A percentile compares a stretch with the other conserved stretches of the same genome.
These are phyloP conservation scores for Peromyscus californicus DNA, from an alignment of 2,113 vertebrate species.

Conservation along the genomic window DNA sequence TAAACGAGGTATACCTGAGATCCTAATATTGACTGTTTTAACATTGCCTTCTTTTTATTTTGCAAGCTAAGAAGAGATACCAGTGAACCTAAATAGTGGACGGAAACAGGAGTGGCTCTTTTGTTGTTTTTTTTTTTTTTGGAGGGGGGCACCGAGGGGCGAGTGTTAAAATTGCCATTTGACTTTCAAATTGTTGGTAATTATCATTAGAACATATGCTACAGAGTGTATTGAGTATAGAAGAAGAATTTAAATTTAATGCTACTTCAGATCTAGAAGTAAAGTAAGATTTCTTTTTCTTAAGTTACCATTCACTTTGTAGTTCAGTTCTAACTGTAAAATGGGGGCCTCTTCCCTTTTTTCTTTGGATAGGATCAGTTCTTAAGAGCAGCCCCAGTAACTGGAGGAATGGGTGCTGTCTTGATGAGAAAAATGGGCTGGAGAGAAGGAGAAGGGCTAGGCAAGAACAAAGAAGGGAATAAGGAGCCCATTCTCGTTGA, in stretches of 20 bases:
- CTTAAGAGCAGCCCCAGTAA: slow-evolving; percentile 96
- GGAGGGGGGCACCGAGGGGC: slow-evolving; percentile 77
- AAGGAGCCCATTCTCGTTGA: slow-evolving; percentile 98
- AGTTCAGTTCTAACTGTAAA: slow-evolving; percentile 84
- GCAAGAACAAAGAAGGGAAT: slow-evolving; percentile 97
- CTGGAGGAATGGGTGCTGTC: slow-evolving; percentile 97
- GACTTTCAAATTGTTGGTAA: slow-evolving; percentile 82
- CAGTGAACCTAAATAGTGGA: slow-evolving; percentile 89
- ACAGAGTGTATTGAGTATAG: slow-evolving; percentile 71
- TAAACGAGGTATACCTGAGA: slow-evolving; percentile 88
- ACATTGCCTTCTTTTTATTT: slow-evolving; percentile 89
- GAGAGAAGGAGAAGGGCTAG: slow-evolving; percentile 97
- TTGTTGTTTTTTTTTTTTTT: slow-evolving; percentile 80
- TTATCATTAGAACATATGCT: slow-evolving; percentile 80
- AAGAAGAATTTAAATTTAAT: slow-evolving; percentile 67
- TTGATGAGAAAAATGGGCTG: slow-evolving; percentile 99
- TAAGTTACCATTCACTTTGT: slow-evolving; percentile 68
- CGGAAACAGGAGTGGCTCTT: slow-evolving; percentile 85
- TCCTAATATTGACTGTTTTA: slow-evolving; percentile 87
- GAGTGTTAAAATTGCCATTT: slow-evolving; percentile 83
- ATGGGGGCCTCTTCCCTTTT: slow-evolving; percentile 86
- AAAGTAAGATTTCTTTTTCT: slow-evolving; percentile 80
- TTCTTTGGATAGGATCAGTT: slow-evolving; percentile 97
- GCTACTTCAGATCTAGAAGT: slow-evolving; percentile 71
- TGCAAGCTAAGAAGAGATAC: slow-evolving; percentile 89